These are phyloP conservation scores for Tiliqua scincoides DNA, from an alignment of 2,113 vertebrate species.

Conservation along the genomic window DNA sequence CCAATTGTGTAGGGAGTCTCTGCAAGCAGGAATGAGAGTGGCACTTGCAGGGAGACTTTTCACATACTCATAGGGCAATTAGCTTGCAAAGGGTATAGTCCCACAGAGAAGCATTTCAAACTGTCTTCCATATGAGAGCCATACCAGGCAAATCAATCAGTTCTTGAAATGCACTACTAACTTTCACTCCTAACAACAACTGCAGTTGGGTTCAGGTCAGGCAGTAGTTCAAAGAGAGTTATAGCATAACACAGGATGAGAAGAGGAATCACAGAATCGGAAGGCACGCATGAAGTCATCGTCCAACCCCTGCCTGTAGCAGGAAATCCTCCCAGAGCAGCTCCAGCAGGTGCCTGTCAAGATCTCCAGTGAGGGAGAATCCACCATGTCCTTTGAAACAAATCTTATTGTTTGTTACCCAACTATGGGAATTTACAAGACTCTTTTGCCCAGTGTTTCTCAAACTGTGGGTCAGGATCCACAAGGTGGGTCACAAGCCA, in stretches of 20 bases:
- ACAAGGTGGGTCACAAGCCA: too few species aligned
- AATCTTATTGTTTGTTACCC: too few species aligned
- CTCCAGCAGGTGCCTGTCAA: too few species aligned
- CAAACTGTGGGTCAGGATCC: background rate
- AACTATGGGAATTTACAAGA: background rate
- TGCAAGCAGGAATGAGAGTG: too few species aligned
- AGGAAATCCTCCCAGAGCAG: too few species aligned
- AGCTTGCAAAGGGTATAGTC: background rate
- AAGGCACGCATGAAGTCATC: too few species aligned
- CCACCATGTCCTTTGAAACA: too few species aligned
- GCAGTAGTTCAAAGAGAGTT: background rate
- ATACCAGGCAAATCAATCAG: background rate
- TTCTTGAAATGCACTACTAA: background rate
- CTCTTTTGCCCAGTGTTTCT: background rate
- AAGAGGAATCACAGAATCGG: too few species aligned
- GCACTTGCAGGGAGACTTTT: background rate
- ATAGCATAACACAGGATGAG: background rate
- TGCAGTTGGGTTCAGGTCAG: background rate
- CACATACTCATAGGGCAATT: background rate
- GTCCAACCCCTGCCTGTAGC: too few species aligned
- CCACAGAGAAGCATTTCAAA: background rate
- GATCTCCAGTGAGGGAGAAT: too few species aligned
- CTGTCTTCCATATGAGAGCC: background rate
- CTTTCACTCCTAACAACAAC: background rate
- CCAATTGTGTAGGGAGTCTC: too few species aligned